Evolutionary conservation across 2,888 invertebrate species (phyloP), one percentile per base, ranked within the genome.

Genomic region (Lasioglossum pauxillum): DNA sequence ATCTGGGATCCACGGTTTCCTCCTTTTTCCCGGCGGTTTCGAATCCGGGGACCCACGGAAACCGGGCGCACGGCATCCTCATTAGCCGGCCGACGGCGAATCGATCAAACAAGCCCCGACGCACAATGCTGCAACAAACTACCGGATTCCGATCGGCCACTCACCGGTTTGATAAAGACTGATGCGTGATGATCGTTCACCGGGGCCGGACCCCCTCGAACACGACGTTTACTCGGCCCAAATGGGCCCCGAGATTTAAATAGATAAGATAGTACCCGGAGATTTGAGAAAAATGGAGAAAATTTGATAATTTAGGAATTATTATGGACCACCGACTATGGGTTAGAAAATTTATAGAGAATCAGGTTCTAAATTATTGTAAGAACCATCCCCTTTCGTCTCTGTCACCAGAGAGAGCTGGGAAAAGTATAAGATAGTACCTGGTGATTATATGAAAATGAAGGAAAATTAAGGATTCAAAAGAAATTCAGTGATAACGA

Each of bases 61-160:
- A 19, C 41, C 38, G 12, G 10, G 64, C 74, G 23, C 35, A 10
- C 38, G 19, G 67, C 10, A n/a, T 7, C 57, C 84, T 90, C 87
- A 86, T 90, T 90, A 90, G 78, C 73, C 79, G 19, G 4, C 19
- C 75, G 74, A 79, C 85, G 79, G 90, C 60, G 79, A 84, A 89
- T 90, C 88, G 71, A 88, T 90, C 90, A 90, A 85, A 83, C 79
- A 46, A 38, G 82, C 57, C 72, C 72, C 75, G 81, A 82, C n/a
- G 79, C 57, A 77, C 78, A 85, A 86, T 87, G 84, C 64, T 71
- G 77, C 79, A 79, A 80, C 78, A 85, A 90, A 90, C 90, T 90
- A 90, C 89, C 89, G 85, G 90, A 90, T 90, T 90, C 90, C 90
- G 84, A 87, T 88, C 87, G 80, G 67, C 83, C 82, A 71, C 79